Percentiles rank a stretch among this genome's conserved stretches.
phyloP scores from a whole-genome alignment of 2,797 vertebrate genomes.

The Poeciliopsis paucimaculata region DNA sequence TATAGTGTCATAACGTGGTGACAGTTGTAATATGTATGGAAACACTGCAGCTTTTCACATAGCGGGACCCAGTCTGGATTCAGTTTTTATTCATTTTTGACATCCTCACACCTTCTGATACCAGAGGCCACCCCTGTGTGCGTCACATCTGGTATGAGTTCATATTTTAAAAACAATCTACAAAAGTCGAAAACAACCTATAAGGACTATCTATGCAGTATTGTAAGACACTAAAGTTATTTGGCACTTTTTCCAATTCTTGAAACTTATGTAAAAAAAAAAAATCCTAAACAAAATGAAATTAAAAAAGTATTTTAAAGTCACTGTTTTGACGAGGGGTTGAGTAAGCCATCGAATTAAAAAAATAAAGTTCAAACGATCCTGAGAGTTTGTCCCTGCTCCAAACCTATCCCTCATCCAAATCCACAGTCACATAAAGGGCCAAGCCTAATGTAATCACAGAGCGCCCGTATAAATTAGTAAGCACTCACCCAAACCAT shows the following conservation, averaged over 20 bases:
- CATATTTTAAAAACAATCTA: too few species aligned
- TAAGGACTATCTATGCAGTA: too few species aligned
- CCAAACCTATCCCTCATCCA: slow-evolving; percentile 46
- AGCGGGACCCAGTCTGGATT: neutral
- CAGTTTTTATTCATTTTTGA: neutral
- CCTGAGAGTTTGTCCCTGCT: slow-evolving; percentile 44
- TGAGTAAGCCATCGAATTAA: slow-evolving; percentile 35
- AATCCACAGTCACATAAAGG: slow-evolving; percentile 42
- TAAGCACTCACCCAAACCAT: slow-evolving; percentile 66
- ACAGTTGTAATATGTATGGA: too few species aligned
- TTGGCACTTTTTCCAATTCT: slow-evolving; percentile 9
- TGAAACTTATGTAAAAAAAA: neutral
- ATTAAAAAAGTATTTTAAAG: too few species aligned
- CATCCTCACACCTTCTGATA: neutral
- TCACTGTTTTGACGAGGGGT: slow-evolving; percentile 54
- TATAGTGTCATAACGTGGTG: too few species aligned
- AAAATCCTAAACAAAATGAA: too few species aligned
- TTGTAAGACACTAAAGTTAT: neutral
- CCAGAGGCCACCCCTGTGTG: too few species aligned
- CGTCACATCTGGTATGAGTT: too few species aligned
- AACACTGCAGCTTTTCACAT: neutral
- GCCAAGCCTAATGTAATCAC: slow-evolving; percentile 57
- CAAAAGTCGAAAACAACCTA: too few species aligned
- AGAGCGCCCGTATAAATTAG: slow-evolving; percentile 65
- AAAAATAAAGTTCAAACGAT: slow-evolving; percentile 59